Conservation (phyloP, 2,113 vertebrate genomes). For the Bos taurus region ARS-UCD2.0 NC_037338.1:56013001-56013500, state of each 20-base stretch:
- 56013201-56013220: not conserved
- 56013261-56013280: not conserved
- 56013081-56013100: not conserved
- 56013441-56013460: not conserved
- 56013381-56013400: not conserved
- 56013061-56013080: conserved; percentile 8
- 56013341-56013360: not conserved
- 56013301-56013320: not conserved
- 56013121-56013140: not conserved
- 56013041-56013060: not conserved
- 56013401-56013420: not conserved
- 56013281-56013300: not conserved
- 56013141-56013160: not conserved
- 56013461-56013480: not conserved
- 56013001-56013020: conserved; percentile 20
- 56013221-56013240: not conserved
- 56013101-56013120: not conserved
- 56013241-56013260: not conserved
- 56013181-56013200: not conserved
- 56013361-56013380: not conserved
- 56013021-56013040: not conserved
- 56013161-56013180: not conserved
- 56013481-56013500: not conserved
- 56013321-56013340: not conserved
- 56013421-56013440: not conserved